Base-by-base conservation (phyloP, 2,797 vertebrate genomes). In the Premnoplex brunnescens region DNA sequence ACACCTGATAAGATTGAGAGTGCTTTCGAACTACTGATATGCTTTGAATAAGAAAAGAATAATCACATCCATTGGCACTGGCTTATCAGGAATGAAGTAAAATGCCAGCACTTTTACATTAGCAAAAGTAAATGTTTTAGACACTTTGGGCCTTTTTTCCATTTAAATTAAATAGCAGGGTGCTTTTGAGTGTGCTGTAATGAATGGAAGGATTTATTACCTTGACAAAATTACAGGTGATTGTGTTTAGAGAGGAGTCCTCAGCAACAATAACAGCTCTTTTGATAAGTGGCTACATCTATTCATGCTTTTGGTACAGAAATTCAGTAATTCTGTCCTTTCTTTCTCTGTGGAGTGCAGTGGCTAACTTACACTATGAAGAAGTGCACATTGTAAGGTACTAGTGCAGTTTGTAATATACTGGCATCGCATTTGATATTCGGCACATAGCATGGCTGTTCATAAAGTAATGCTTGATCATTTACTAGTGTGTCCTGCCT, bases 21-120 rank as follows among this genome's bases (percentile, higher is more conserved):
- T 97, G 98, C 98, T 98, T 98, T 98, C 92, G 37, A 97, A 97
- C 97, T 96, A 97, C 97, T 98, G 98, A 98, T 98, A 98, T 59
- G 97, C 97, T 98, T 98, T 98, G 98, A 98, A 98, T 98, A 98
- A 98, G 98, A 98, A 98, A 98, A 98, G 98, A 97, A 98, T 98
- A 98, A 98, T 98, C 98, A 97, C 97, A 97, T 97, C 97, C 95
- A 92, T 97, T 98, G 98, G 98, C 98, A 98, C 97, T 49, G 67
- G 97, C 98, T 98, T 98, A 98, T 98, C 98, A 18, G 96, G 96
- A 98, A 95, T 95, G 94, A 97, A 97, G 97, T 95, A 97, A 98
- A 98, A 98, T 98, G 96, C 98, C 97, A 98, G 96, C 96, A 97
- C 95, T 98, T 98, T 98, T 97, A 95, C 98, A 98, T 98, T 98